phyloP scores from a whole-genome alignment of 2,797 vertebrate species.

The Carcharodon carcharias region DNA sequence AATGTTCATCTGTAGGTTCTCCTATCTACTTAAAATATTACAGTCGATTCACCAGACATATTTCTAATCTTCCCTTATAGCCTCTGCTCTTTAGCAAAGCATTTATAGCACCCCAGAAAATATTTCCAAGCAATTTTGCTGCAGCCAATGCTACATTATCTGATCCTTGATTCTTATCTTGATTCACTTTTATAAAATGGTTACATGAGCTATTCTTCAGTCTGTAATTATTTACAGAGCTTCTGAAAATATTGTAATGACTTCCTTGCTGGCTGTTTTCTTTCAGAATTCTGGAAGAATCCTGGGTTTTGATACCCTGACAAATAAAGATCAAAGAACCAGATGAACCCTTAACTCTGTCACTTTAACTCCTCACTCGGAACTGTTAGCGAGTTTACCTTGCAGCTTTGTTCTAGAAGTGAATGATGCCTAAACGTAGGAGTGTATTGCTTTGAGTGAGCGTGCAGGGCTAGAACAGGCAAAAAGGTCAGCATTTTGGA shows the following conservation, averaged over 20 bases:
- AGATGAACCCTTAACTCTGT: not conserved
- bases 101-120: not conserved
- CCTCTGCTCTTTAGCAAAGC: not conserved
- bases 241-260: not conserved
- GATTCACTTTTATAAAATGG: not conserved
- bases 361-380: not conserved
- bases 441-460: not conserved
- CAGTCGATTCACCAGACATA: not conserved
- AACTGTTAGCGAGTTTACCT: not conserved
- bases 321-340: not conserved
- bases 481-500: not conserved
- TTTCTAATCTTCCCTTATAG: not conserved
- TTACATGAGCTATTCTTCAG: not conserved
- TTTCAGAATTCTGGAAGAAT: not conserved
- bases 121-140: not conserved
- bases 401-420: not conserved
- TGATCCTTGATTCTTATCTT: not conserved
- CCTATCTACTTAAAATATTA: constrained; percentile 7
- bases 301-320: not conserved
- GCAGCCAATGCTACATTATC: not conserved
- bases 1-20: not conserved
- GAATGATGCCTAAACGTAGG: not conserved
- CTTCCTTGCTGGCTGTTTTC: not conserved
- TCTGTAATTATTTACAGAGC: not conserved
- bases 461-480: not conserved